phyloP scores from a whole-genome alignment of 2,113 vertebrate genomes.

The Scytalopus superciliaris region DNA sequence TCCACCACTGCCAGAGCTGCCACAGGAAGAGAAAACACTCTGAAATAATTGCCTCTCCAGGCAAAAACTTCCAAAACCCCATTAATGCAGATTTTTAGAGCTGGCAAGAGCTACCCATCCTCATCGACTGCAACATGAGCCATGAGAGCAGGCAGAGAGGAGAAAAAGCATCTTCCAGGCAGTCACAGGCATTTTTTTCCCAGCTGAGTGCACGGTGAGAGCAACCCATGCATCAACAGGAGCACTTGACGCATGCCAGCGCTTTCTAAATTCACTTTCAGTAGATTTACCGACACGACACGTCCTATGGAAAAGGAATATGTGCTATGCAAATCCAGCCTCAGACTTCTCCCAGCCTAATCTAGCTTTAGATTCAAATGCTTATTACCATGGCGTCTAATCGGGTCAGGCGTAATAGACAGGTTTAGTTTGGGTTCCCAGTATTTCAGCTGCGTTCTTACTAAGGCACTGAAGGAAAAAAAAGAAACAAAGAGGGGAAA shows the following conservation, averaged over 20 bases:
- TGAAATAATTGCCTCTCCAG: not conserved
- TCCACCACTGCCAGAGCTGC: not conserved
- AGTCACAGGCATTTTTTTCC: not conserved
- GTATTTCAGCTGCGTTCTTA: not conserved
- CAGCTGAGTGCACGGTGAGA: not conserved
- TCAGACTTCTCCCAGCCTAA: constrained; percentile 46
- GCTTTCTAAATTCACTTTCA: constrained; percentile 10
- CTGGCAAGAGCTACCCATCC: not conserved
- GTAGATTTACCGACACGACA: constrained; percentile 9
- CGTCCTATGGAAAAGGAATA: constrained; percentile 33
- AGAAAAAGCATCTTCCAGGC: not conserved
- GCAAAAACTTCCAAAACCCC: not conserved
- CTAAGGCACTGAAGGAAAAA: not conserved
- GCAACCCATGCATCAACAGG: not conserved
- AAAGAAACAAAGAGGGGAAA: not conserved
- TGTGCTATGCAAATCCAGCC: constrained; percentile 50
- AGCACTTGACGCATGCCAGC: not conserved
- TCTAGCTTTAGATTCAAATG: constrained; percentile 54
- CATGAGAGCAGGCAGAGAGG: not conserved
- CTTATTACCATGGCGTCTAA: constrained; percentile 41
- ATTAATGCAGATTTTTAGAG: not conserved
- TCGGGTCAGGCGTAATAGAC: not conserved
- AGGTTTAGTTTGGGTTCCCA: not conserved
- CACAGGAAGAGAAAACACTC: not conserved
- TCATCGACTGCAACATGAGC: not conserved